Percentiles rank a stretch among this genome's conserved stretches.
Conservation (phyloP, 2,888 invertebrate genomes). For the Phania funesta region DNA sequence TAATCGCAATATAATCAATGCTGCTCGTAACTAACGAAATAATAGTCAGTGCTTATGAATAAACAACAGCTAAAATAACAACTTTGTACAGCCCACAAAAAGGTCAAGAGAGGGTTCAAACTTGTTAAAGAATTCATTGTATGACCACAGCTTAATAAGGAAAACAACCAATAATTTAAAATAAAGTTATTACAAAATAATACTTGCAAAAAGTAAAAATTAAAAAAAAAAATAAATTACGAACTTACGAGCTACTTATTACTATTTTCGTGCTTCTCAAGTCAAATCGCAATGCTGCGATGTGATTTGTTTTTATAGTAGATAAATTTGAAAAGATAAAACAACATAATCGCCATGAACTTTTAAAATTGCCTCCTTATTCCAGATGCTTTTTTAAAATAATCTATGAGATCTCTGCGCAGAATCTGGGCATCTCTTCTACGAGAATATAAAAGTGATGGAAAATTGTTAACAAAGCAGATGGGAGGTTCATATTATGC, state of each 20-base stretch:
- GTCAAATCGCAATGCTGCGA: too few relatives aligned
- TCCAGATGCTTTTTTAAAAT: too few relatives aligned
- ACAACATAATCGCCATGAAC: too few relatives aligned
- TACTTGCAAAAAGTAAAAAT: neutral
- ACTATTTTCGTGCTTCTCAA: neutral
- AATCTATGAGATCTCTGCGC: too few relatives aligned
- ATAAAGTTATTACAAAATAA: conserved; percentile 49
- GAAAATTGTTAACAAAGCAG: too few relatives aligned
- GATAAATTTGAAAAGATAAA: too few relatives aligned
- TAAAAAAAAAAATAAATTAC: conserved; percentile 2
- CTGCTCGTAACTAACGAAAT: neutral
- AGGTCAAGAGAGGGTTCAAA: conserved; percentile 59
- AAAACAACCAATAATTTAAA: conserved; percentile 38
- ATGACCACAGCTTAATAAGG: conserved; percentile 14
- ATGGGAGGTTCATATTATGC: too few relatives aligned
- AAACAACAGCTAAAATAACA: neutral
- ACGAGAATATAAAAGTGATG: too few relatives aligned
- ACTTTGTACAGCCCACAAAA: conserved; percentile 35
- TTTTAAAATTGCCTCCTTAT: too few relatives aligned
- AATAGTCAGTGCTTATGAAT: conserved; percentile 3
- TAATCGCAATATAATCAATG: conserved; percentile 29
- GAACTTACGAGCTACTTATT: neutral
- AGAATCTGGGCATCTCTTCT: too few relatives aligned
- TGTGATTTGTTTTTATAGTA: too few relatives aligned
- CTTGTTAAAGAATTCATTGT: conserved; percentile 60